Conservation (phyloP, 2,113 vertebrate species). For the Fregata magnificens region DNA sequence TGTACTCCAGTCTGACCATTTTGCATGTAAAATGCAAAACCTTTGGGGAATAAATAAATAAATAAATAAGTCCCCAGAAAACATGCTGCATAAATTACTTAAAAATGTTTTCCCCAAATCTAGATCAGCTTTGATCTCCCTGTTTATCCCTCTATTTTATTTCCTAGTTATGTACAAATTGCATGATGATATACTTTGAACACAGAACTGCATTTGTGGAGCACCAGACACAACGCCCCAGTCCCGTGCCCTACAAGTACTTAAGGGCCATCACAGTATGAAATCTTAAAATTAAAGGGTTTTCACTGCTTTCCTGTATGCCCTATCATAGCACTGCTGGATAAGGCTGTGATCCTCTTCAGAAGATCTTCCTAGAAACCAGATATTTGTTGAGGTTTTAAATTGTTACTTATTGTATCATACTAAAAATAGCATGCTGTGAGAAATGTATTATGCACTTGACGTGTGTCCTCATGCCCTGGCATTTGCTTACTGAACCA, state of each 20-base stretch:
- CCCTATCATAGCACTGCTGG: neutral
- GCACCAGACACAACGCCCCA: neutral
- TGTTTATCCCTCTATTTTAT: neutral
- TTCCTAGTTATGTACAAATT: neutral
- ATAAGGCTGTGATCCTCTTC: neutral
- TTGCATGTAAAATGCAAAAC: neutral
- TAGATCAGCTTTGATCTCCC: neutral
- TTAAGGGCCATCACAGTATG: neutral
- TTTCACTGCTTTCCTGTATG: neutral
- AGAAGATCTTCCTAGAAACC: neutral
- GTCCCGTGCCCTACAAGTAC: neutral
- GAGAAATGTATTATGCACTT: neutral
- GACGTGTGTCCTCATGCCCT: neutral
- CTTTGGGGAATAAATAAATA: neutral
- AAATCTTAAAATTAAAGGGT: neutral
- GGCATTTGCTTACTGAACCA: neutral
- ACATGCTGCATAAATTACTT: neutral
- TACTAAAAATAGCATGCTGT: neutral
- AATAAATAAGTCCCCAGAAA: neutral
- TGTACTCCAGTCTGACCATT: neutral
- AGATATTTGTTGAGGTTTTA: neutral
- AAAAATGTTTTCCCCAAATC: neutral
- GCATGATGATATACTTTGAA: neutral
- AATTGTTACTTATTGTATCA: neutral
- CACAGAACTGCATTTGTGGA: neutral